A percentile compares a stretch with the other conserved stretches of the same genome.
phyloP scores from a whole-genome alignment of 1,140 invertebrate species.

The Antheraea pernyi region DNA sequence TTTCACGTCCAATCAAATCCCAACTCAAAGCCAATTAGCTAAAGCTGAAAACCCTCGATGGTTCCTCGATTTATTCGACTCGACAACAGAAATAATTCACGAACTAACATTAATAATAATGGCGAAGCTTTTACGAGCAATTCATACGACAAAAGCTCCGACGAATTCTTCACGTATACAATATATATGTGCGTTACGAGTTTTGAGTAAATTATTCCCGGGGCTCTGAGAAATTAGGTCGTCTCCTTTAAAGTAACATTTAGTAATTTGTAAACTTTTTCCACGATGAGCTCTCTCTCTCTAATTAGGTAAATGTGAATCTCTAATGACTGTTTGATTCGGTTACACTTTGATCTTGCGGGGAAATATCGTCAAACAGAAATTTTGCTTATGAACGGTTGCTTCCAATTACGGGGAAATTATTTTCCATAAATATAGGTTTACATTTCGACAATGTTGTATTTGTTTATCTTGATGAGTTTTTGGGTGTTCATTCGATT shows the following conservation, averaged over 20 bases:
- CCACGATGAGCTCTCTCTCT: background rate
- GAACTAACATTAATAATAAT: constrained; percentile 16
- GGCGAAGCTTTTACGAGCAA: constrained; percentile 12
- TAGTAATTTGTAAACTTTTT: constrained; percentile 12
- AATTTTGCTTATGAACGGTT: background rate
- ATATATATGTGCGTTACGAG: constrained; percentile 3
- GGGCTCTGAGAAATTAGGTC: constrained; percentile 4
- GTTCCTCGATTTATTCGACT: background rate
- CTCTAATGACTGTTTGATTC: constrained; percentile 1
- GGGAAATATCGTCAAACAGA: background rate
- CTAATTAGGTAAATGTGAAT: constrained; percentile 10
- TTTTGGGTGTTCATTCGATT: too few species aligned
- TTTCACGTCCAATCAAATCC: background rate
- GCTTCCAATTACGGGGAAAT: background rate
- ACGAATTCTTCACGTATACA: constrained; percentile 9
- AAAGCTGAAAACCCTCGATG: constrained; percentile 1
- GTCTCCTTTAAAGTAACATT: constrained; percentile 1
- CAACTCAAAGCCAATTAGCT: background rate
- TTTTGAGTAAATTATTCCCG: constrained; percentile 13
- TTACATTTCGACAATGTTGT: too few species aligned
- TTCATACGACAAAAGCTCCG: constrained; percentile 11
- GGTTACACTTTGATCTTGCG: constrained; percentile 9
- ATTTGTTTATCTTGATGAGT: too few species aligned
- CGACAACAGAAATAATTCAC: constrained; percentile 7
- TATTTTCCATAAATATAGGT: background rate